Percentiles rank a stretch among this genome's conserved stretches.
Conservation (phyloP, 1,140 invertebrate species). For the Hylyphantes graminicola region DNA sequence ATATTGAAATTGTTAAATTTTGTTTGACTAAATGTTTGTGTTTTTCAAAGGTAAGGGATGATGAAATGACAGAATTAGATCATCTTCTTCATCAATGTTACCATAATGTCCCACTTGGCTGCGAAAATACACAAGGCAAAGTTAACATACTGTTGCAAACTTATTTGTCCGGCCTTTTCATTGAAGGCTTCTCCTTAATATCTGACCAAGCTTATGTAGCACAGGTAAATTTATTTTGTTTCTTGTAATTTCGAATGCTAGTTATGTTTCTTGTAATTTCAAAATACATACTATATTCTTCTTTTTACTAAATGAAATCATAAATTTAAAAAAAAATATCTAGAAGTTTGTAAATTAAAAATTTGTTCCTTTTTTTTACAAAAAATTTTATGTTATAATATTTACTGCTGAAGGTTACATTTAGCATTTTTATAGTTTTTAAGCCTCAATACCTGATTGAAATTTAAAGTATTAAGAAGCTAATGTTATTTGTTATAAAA, state of each 20-base stretch:
- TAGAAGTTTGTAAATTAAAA: too few species aligned
- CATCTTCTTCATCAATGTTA: conserved; percentile 79
- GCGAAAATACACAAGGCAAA: conserved; percentile 95
- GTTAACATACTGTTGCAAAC: conserved; percentile 97
- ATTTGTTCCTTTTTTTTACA: too few species aligned
- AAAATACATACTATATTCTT: too few species aligned
- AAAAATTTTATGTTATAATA: too few species aligned
- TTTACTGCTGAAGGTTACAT: too few species aligned
- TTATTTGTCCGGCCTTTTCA: conserved; percentile 81
- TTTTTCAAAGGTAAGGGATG: conserved; percentile 82
- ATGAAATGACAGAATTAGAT: conserved; percentile 94
- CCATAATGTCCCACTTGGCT: conserved; percentile 80
- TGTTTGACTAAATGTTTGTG: not conserved
- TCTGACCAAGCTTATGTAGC: conserved; percentile 94
- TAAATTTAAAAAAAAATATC: too few species aligned
- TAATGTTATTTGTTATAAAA: too few species aligned
- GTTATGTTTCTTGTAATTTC: conserved; percentile 1
- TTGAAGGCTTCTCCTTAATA: conserved; percentile 89
- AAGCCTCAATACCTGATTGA: too few species aligned
- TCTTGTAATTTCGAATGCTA: not conserved
- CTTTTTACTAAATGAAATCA: too few species aligned
- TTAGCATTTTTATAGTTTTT: too few species aligned
- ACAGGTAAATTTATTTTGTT: conserved; percentile 73
- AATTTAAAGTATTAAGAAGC: too few species aligned
- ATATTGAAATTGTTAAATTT: not conserved